Conservation (phyloP, 2,797 vertebrate species). For the Sebastes alutus region DNA sequence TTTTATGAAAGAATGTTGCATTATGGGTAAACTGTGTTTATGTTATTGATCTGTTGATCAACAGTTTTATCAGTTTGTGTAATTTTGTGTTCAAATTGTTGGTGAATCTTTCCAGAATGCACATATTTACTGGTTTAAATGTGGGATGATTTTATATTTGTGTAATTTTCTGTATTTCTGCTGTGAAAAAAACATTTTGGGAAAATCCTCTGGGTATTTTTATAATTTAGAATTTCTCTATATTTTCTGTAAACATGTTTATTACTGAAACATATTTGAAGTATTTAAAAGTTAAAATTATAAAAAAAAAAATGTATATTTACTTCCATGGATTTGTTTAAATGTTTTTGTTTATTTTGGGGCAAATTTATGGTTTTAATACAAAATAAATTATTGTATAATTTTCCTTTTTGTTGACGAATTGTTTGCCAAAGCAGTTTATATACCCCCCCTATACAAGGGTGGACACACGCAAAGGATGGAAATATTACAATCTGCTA, state of each 20-base stretch:
- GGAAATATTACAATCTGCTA: too few species aligned
- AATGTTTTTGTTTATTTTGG: neutral
- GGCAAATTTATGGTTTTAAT: neutral
- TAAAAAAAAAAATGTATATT: neutral
- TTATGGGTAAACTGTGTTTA: neutral
- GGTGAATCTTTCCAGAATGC: neutral
- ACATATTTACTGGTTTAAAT: neutral
- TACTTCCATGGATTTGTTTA: neutral
- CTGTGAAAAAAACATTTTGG: slow-evolving; percentile 21
- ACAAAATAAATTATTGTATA: slow-evolving; percentile 14
- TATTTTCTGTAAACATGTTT: neutral
- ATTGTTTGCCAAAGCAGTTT: neutral
- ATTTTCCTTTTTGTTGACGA: neutral
- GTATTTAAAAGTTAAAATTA: neutral
- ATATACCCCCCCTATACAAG: too few species aligned
- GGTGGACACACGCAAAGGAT: too few species aligned
- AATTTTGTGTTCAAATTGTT: neutral
- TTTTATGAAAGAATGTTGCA: neutral
- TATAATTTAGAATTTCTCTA: neutral
- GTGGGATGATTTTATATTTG: neutral
- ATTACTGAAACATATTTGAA: neutral
- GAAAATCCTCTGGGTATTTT: neutral
- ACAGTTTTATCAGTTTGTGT: neutral
- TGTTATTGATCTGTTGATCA: too few species aligned
- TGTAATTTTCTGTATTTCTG: neutral